Base-by-base conservation (phyloP, 2,113 vertebrate genomes). In the Leptobrachium leishanense region DNA sequence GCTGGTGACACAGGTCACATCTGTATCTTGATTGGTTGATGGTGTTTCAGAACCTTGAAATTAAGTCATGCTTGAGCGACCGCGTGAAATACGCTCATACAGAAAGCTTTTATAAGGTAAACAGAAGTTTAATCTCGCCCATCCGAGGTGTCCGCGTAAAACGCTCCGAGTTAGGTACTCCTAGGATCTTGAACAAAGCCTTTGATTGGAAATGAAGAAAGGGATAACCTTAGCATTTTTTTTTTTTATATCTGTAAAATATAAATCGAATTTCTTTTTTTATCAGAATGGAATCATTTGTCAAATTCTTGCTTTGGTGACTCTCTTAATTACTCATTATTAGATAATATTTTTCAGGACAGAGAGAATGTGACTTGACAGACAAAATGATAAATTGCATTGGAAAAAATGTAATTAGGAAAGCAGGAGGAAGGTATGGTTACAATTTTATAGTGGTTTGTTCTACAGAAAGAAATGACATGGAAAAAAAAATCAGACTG, bases 181-280 rank as follows among this genome's bases (percentile, higher is more conserved):
- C 42, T 80, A 68, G 83, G 72, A 76, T 55, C 64, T 62, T 79
- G 57, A 43, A 81, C 81, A 0, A 62, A 69, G 82, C 57, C 80
- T 85, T 85, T 85, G 69, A 84, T 89, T 82, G 86, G 74, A 68
- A 70, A 50, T 50, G 4, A 50, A 50, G 46, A 8, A 50, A 31
- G 46, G 4, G 8, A 8, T 8, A 8, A 5, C 76, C 82, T 85
- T 87, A 62, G 75, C 88, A 81, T 63, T 70, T 65, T 42, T 67
- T 88, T 81, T 63, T 70, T 65, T 42, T 67, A 2, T 73, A 70
- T 83, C 69, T 82, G 55, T 74, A 84, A 74, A 86, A 86, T 86
- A 83, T 81, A 87, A 89, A 87, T 82, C 46, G 62, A 7, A 74
- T 7, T 81, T 84, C 77, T 85, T 78, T 84, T 54, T 89, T 63